Conservation (phyloP, 2,888 invertebrate species). For the Tipula lateralis region DNA sequence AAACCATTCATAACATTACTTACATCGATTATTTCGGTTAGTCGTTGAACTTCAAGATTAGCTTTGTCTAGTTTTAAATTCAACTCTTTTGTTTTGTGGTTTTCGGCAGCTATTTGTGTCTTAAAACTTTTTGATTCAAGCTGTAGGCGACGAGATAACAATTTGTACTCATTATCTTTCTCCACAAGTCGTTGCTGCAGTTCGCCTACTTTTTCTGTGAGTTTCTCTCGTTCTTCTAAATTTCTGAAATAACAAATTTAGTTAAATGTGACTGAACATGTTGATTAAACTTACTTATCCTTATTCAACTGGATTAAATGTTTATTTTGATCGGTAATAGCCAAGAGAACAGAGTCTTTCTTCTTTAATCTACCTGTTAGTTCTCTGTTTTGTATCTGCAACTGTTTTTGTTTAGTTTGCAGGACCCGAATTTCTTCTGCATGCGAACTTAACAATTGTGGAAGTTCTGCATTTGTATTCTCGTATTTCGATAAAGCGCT, state of each 20-base stretch:
- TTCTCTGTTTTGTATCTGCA: constrained; percentile 61
- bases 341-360: constrained; percentile 62
- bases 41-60: constrained; percentile 40
- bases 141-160: constrained; percentile 63
- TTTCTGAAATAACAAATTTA: constrained; percentile 48
- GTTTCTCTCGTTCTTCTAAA: constrained; percentile 68
- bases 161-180: constrained; percentile 60
- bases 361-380: constrained; percentile 61
- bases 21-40: constrained; percentile 42
- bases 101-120: constrained; percentile 64
- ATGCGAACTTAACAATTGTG: constrained; percentile 69
- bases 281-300: constrained; percentile 53
- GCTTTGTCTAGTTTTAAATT: constrained; percentile 58
- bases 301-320: constrained; percentile 66
- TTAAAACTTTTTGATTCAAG: constrained; percentile 70
- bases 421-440: constrained; percentile 71
- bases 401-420: constrained; percentile 62
- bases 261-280: neutral
- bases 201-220: constrained; percentile 59
- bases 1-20: constrained; percentile 32
- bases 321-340: constrained; percentile 63
- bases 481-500: constrained; percentile 72
- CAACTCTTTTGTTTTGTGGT: constrained; percentile 64
- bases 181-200: constrained; percentile 54
- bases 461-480: constrained; percentile 71